Base-by-base conservation (phyloP, 2,113 vertebrate species). In the Mastomys natalensis region DNA sequence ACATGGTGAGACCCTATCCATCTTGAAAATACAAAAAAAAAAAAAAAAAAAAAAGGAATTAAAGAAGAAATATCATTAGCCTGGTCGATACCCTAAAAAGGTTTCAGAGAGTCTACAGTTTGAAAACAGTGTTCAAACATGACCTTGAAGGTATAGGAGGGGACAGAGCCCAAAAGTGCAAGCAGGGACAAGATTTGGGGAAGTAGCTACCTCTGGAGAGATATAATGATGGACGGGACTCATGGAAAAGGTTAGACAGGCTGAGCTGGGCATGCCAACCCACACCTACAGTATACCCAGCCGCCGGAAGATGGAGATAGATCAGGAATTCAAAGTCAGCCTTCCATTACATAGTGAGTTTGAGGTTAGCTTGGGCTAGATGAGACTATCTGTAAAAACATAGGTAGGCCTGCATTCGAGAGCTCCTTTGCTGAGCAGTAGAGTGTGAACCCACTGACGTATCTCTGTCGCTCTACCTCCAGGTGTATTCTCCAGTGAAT, bases 401-500 rank as follows among this genome's bases (percentile, higher is more conserved):
- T 22, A 5, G 10, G 31, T 62, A 29, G 73, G 45, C 0, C 48
- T 9, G 13, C 15, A 29, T 17, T 29, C 2, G 4, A 19, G 87
- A 40, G 87, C 22, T 43, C 87, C 34, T 73, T 43, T 58, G 68
- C 80, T 37, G 81, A 74, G 3, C 8, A n/a, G 22, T 19, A 3
- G 7, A 40, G 0, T 7, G 34, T 68, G 60, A 3, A 45, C 22
- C 21, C 53, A 31, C 88, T 93, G 81, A 92, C n/a, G 19, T n/a
- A 24, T 85, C n/a, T 76, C n/a, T 40, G 0, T 93, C 72, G 89
- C 82, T 74, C 40, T 94, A 72, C 68, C 31, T 89, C 70, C 97
- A 99, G 99, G 99, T 99, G 97, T 99, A 99, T 92, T 98, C 99
- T 22, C 98, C 99, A 1, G 98, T 99, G 89, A 98, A 98, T 90